phyloP scores from a whole-genome alignment of 2,888 invertebrate genomes.

The Scrobipalpa atriplicella region DNA sequence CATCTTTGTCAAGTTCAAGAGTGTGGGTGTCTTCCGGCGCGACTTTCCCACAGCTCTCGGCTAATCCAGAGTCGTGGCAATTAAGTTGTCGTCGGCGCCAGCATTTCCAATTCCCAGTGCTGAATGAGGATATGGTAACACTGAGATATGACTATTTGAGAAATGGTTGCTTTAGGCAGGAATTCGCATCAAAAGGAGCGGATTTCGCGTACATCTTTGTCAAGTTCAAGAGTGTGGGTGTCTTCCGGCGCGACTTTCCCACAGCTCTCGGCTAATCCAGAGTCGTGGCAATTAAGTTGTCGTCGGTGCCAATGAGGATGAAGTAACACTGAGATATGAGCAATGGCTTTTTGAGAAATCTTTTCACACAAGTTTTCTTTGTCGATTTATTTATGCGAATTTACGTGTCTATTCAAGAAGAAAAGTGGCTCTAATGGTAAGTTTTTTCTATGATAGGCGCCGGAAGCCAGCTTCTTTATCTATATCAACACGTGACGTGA shows the following conservation, averaged over 20 bases:
- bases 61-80: no score
- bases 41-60: no score
- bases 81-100: background rate
- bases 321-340: background rate
- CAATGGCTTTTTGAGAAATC: background rate
- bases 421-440: no score
- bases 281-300: slow-evolving; percentile 50
- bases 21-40: no score
- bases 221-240: slow-evolving; percentile 26
- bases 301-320: background rate
- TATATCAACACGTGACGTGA: no score
- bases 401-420: no score
- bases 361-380: background rate
- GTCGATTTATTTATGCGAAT: background rate
- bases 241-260: slow-evolving; percentile 40
- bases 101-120: background rate
- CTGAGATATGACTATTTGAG: background rate
- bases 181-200: slow-evolving; percentile 14
- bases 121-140: background rate
- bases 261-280: slow-evolving; percentile 48
- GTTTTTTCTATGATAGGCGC: no score
- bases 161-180: slow-evolving; percentile 13
- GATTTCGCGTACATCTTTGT: slow-evolving; percentile 13
- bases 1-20: no score
- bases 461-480: no score